These are phyloP conservation scores for Rostratula benghalensis DNA, from an alignment of 2,113 vertebrate genomes.

Conservation along the genomic window DNA sequence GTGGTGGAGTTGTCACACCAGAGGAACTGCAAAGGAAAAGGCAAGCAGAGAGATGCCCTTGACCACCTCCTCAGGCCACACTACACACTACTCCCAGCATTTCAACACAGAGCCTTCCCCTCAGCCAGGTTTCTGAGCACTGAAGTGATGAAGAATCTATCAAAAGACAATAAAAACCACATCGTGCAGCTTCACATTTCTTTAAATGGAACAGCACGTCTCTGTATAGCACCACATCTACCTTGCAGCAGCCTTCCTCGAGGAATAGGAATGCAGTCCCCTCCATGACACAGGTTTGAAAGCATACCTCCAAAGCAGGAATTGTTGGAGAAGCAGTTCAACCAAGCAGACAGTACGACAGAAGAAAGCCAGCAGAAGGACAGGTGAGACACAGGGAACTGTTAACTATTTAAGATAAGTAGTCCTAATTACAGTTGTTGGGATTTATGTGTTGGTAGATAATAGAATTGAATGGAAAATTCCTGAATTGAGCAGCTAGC, in stretches of 20 bases:
- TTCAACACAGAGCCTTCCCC: not conserved
- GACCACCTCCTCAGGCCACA: not conserved
- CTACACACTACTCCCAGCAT: not conserved
- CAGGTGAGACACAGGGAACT: slow-evolving; percentile 12
- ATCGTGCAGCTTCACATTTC: not conserved
- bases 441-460: not conserved
- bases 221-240: not conserved
- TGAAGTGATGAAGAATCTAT: not conserved
- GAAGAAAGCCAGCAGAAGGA: slow-evolving; percentile 1
- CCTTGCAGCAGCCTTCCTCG: not conserved
- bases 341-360: not conserved
- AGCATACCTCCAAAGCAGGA: slow-evolving; percentile 34
- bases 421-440: not conserved
- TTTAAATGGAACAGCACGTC: not conserved
- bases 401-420: not conserved
- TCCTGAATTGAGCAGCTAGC: slow-evolving; percentile 41
- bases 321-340: not conserved
- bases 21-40: not conserved
- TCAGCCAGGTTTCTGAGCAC: not conserved
- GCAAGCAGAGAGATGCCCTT: not conserved
- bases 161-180: not conserved
- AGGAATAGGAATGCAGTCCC: not conserved
- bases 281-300: not conserved
- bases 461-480: slow-evolving; percentile 50
- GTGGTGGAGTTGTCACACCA: not conserved